Base-by-base conservation (phyloP, 2,113 vertebrate genomes). In the Tachysurus vachellii region DNA sequence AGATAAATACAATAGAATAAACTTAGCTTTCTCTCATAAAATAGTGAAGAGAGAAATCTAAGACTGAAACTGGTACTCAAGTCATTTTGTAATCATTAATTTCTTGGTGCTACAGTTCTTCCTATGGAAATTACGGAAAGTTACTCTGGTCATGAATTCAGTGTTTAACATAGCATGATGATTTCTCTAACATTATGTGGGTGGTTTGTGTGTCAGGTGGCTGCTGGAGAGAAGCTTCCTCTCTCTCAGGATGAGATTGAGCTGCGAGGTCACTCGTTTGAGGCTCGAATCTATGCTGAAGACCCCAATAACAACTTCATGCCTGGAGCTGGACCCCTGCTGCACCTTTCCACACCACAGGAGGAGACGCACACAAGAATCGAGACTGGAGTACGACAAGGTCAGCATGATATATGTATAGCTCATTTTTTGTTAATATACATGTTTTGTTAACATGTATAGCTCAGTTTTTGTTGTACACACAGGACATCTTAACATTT, bases 251-350 rank as follows among this genome's bases (percentile, higher is more conserved):
- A 98, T 85, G 96, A 98, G 91, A 97, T 99, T 57, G 85, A 91
- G 70, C 91, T 99, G 66, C 92, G 2, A 0, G 98, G 98, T 31
- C 98, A 99, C 89, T 97, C 98, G 0, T 99, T 99, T 88, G 98
- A 99, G 94, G 97, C 98, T 44, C 95, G 98, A 19, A 99, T 99
- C 92, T 99, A 99, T 14, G 98, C 98, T 0, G 98, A 99, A 92
- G 97, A 99, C 90, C 98, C 98, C 23, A 88, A 94, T 90, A 97
- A 97, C 61, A 93, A 98, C 93, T 99, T 99, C 47, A 94, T 99
- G 90, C 98, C 98, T 0, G 97, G 96, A 80, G 97, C 97, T 0
- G 98, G 98, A 28, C 97, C 97, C 0, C 84, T 99, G 76, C 91
- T 97, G 84, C 96, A 99, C 83, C 95, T 99, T 77, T 99, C 97